phyloP scores from a whole-genome alignment of 2,888 invertebrate genomes.

The Celastrina argiolus region DNA sequence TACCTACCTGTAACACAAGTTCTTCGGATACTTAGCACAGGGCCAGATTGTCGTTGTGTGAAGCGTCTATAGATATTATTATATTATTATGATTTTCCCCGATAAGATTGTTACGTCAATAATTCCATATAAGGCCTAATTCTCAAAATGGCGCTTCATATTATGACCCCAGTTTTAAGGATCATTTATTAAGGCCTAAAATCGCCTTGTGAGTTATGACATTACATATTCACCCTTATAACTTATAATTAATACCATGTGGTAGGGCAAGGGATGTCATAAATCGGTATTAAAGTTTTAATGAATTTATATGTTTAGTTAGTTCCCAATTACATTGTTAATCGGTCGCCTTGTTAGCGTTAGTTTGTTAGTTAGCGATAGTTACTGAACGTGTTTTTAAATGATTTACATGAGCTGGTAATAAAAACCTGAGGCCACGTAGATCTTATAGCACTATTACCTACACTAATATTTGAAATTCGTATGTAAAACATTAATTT shows the following conservation, averaged over 20 bases:
- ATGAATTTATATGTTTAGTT: slow-evolving; percentile 27
- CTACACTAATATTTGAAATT: too few relatives aligned
- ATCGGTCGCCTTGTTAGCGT: background rate
- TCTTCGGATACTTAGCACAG: too few relatives aligned
- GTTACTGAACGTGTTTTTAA: background rate
- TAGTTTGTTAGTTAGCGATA: background rate
- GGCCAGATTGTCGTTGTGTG: too few relatives aligned
- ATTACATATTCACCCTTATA: background rate
- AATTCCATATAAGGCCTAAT: too few relatives aligned
- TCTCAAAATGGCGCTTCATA: background rate
- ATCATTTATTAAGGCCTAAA: background rate
- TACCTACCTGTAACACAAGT: too few relatives aligned
- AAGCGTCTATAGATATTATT: too few relatives aligned
- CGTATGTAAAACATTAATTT: too few relatives aligned
- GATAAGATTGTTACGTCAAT: too few relatives aligned
- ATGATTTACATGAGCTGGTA: background rate
- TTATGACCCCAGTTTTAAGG: background rate
- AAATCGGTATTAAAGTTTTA: slow-evolving; percentile 14
- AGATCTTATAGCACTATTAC: too few relatives aligned
- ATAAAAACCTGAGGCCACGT: too few relatives aligned
- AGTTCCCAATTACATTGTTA: background rate
- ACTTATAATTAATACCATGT: slow-evolving; percentile 3
- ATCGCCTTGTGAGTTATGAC: background rate
- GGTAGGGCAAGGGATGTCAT: background rate
- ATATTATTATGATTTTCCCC: too few relatives aligned